Evolutionary conservation across 2,113 vertebrate genomes (phyloP), one percentile per base, ranked within the genome.

Genomic region (Tachysurus fulvidraco): DNA sequence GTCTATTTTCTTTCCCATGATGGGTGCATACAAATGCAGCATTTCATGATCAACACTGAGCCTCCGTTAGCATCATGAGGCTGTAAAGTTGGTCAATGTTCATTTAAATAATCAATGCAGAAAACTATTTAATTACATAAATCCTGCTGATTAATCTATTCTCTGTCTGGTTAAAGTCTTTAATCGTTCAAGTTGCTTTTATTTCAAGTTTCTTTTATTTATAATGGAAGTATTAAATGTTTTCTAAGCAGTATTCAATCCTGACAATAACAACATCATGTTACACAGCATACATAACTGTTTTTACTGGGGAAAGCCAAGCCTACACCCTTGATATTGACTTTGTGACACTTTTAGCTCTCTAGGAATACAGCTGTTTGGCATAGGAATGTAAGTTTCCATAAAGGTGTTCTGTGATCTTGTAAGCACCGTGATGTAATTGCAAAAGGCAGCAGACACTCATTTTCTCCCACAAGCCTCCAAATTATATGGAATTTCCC

Each of bases 281-380:
- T 85, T 76, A 85, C 30, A 50, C 21, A 62, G 11, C 23, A 50
- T 60, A 73, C 67, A 76, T 54, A 46, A 62, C 25, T 60, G 67
- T 52, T 64, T 86, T 76, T 10, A 28, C 69, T 13, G 69, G 77
- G 13, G 76, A 80, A 85, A 71, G 62, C 64, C 50, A 60, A 60
- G 57, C 36, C 25, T 14, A 54, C 55, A 50, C 69, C 69, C 73
- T 87, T 76, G 59, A 83, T 50, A 57, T 65, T 17, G 59, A 82
- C 80, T 83, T 83, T 83, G 69, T 55, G 60, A 87, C 57, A 83
- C 81, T 78, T 87, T 83, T 83, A 87, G 86, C 86, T 87, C 71
- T 87, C 81, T 83, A 87, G 80, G 80, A 87, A 87, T 74, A 86
- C 85, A 86, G 71, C 67, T 77, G 60, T 83, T 83, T 77, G 81